Conservation (phyloP, 2,113 vertebrate genomes). For the Enhydra lutris region DNA sequence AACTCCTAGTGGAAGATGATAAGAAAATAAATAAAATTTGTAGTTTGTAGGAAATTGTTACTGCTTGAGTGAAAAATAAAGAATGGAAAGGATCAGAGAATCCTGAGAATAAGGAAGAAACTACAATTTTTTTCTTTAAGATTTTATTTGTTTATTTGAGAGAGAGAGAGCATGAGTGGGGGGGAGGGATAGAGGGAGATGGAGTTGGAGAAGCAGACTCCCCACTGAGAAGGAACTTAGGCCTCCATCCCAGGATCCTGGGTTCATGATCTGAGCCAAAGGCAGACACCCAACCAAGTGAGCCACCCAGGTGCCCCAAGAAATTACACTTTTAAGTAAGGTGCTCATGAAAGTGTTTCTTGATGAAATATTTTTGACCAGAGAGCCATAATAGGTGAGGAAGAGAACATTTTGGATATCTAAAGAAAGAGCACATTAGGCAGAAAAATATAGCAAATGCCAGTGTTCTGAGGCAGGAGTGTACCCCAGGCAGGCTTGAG, state of each 20-base stretch:
- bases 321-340: neutral
- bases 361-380: neutral
- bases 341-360: neutral
- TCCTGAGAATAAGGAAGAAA: neutral
- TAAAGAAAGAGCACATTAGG: neutral
- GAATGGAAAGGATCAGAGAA: neutral
- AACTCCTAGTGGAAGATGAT: neutral
- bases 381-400: neutral
- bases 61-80: neutral
- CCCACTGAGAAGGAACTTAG: neutral
- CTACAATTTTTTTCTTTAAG: neutral
- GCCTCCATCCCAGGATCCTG: neutral
- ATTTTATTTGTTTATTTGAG: neutral
- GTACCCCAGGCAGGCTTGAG: neutral
- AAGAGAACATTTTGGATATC: neutral
- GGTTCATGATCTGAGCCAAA: neutral
- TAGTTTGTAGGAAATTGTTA: neutral
- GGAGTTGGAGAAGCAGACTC: neutral
- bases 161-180: neutral
- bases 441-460: neutral
- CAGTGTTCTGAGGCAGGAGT: neutral
- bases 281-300: neutral
- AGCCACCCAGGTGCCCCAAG: neutral
- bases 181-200: neutral
- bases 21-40: neutral